Percentiles rank a stretch among this genome's conserved stretches.
phyloP scores from a whole-genome alignment of 1,140 invertebrate genomes.

The Coptotermes formosanus region DNA sequence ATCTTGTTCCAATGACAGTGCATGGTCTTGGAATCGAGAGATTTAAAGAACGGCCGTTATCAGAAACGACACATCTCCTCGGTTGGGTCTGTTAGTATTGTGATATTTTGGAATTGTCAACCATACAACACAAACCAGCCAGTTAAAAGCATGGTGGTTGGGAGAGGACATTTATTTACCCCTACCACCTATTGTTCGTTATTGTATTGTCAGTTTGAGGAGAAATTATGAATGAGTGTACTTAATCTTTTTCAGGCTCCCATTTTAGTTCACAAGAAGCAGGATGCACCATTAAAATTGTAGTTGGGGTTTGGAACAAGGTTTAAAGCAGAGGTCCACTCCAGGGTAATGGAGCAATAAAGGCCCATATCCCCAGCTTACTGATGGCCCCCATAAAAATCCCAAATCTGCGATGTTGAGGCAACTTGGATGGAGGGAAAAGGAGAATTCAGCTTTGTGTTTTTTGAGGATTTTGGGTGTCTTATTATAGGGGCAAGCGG shows the following conservation, averaged over 20 bases:
- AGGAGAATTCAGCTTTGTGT: background rate
- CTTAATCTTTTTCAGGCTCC: background rate
- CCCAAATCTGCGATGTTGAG: background rate
- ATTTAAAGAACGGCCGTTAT: background rate
- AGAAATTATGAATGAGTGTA: background rate
- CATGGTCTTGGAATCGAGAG: no score
- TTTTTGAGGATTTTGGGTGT: background rate
- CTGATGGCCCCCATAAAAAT: conserved; percentile 5
- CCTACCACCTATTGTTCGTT: background rate
- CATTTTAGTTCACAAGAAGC: background rate
- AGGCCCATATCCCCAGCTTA: background rate
- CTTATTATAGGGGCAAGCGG: background rate
- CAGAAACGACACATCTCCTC: background rate
- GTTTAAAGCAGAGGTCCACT: background rate
- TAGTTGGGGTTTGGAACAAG: background rate
- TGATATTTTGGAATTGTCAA: background rate
- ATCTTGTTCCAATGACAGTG: background rate
- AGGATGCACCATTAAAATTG: background rate
- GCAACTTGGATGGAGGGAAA: background rate
- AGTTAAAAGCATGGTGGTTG: background rate
- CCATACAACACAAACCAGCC: background rate
- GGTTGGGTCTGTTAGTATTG: background rate
- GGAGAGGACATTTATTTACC: background rate
- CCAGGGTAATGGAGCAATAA: background rate
- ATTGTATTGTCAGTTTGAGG: background rate